Conservation (phyloP, 53 echinoderm and acorn worm genomes). For the Echinometra lucunter region DNA sequence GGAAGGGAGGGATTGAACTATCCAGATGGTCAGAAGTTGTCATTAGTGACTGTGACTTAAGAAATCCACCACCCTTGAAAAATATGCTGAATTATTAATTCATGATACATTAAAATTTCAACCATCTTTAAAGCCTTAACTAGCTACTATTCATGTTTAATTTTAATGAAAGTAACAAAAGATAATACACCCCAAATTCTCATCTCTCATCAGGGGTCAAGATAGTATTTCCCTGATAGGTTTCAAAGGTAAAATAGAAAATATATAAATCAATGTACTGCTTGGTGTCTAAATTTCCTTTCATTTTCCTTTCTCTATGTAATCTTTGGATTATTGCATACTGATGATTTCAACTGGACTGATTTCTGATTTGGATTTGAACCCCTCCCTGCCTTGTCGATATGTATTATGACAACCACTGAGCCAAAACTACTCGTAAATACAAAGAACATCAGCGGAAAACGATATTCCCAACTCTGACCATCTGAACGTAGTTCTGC, state of each 20-base stretch:
- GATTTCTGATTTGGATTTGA: background rate
- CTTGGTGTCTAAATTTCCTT: background rate
- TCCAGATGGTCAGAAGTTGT: constrained; percentile 44
- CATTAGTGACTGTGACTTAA: background rate
- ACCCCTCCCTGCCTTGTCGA: background rate
- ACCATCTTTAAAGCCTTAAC: background rate
- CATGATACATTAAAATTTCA: background rate
- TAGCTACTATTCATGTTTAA: too few species aligned
- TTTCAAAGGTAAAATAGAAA: background rate
- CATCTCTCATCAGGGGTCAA: background rate
- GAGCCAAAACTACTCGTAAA: background rate
- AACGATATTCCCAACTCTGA: background rate
- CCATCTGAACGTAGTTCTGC: background rate
- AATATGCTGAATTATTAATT: background rate
- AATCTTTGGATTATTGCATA: background rate
- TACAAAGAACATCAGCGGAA: background rate
- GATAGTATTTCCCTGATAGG: background rate
- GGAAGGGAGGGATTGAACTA: background rate
- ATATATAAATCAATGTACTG: background rate
- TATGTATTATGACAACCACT: background rate
- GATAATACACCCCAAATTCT: background rate
- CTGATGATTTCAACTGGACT: background rate
- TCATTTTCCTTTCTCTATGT: background rate
- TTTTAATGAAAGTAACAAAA: too few species aligned
- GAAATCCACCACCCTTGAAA: background rate